Evolutionary conservation across 2,888 invertebrate genomes (phyloP).

Genomic region (Monopis laevigella): DNA sequence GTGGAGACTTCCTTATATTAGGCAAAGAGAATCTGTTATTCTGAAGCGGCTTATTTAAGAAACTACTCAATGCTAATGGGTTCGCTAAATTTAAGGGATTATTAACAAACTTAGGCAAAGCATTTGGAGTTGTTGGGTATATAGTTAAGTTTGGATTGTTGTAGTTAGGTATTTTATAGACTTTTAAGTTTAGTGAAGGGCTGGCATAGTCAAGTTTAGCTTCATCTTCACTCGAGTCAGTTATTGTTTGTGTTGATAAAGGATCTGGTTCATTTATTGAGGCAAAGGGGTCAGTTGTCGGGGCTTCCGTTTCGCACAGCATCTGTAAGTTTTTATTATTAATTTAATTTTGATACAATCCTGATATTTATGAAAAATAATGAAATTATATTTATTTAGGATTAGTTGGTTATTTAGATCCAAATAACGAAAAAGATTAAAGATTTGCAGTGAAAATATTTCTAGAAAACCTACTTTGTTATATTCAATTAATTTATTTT

Average conservation of each 20-base stretch:
- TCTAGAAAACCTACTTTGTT: no score
- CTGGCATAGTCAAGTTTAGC: constrained; percentile 33
- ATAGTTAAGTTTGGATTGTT: constrained; percentile 46
- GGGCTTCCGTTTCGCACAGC: constrained; percentile 50
- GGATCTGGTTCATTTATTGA: constrained; percentile 33
- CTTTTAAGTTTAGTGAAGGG: constrained; percentile 47
- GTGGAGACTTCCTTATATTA: constrained; percentile 45
- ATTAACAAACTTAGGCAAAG: constrained; percentile 50
- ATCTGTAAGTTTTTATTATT: constrained; percentile 42
- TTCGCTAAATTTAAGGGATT: constrained; percentile 54
- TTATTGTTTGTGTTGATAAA: constrained; percentile 24
- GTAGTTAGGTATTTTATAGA: constrained; percentile 52
- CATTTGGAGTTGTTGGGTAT: constrained; percentile 32
- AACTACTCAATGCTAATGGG: constrained; percentile 35
- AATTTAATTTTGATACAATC: no score
- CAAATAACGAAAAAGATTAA: no score
- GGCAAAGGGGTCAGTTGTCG: constrained; percentile 36
- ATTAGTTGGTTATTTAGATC: no score
- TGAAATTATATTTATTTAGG: no score
- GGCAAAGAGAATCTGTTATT: constrained; percentile 34
- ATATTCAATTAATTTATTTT: no score
- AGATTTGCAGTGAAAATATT: no score
- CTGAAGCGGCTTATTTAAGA: constrained; percentile 7
- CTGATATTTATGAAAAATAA: no score
- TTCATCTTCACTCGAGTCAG: constrained; percentile 51